Base-by-base conservation (phyloP, 1,140 invertebrate genomes). In the Colletes gigas region DNA sequence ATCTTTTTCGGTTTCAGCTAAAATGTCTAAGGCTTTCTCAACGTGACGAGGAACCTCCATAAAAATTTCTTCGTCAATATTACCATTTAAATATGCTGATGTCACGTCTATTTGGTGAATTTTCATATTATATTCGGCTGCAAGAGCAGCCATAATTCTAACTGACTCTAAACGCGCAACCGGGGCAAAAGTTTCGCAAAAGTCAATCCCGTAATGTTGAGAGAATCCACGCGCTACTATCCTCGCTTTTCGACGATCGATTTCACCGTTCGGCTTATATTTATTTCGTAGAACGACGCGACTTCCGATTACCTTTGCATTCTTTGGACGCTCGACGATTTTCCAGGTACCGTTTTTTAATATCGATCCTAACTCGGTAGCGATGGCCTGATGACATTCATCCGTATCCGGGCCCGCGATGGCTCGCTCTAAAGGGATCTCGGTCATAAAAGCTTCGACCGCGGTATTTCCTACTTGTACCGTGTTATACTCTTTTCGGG, bases 81-180 rank as follows among this genome's bases (percentile, higher is more conserved):
- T 17, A 15, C 77, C 71, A 2, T 83, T 74, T 0, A 75, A 19
- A 4, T 80, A 80, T 0, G 78, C 72, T 0, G 67, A 44, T 3
- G 57, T 68, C 6, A 83, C 19, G 4, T 83, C 72, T 1, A 83
- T 7, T 52, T 83, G 78, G 14, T 65, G 67, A 2, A 83, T 70
- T 0, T 12, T 7, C 44, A 83, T 70, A 1, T 10, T 0, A 3
- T 57, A 14, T 3, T 44, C 9, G 1, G n/a, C 59, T 6, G 82
- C 66, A 0, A 80, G 5, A 0, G 71, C 77, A 0, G 10, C 1
- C 9, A 74, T 14, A 0, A 73, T 0, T 4, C 82, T 41, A 7
- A 83, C 19, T 0, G 71, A 76, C 0, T 44, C 44, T 2, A 75
- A 14, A 0, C 72, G 8, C 0, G n/a, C 65, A 12, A 67, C 65